These are phyloP conservation scores for Syrista parreyssii DNA, from an alignment of 2,888 invertebrate genomes.

Conservation along the genomic window DNA sequence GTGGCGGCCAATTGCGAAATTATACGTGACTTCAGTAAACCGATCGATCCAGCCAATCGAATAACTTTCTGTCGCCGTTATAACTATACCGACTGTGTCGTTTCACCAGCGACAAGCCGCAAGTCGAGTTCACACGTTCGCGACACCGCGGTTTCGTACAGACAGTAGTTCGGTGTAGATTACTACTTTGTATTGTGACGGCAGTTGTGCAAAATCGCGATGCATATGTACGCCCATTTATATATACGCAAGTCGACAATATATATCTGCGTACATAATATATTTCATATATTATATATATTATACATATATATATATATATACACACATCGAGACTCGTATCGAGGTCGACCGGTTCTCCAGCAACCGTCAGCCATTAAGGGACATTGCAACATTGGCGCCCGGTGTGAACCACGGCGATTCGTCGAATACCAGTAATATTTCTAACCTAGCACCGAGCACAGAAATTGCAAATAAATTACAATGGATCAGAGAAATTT, in stretches of 20 bases:
- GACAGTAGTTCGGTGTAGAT: neutral
- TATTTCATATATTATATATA: constrained; percentile 17
- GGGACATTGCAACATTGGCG: constrained; percentile 54
- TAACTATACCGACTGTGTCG: constrained; percentile 12
- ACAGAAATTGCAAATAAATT: constrained; percentile 22
- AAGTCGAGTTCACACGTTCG: constrained; percentile 24
- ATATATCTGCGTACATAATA: constrained; percentile 18
- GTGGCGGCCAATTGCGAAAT: neutral
- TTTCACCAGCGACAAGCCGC: constrained; percentile 20
- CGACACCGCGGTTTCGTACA: neutral
- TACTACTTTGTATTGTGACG: constrained; percentile 1
- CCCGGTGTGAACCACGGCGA: constrained; percentile 16
- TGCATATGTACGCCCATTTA: constrained; percentile 25
- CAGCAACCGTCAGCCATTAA: constrained; percentile 60
- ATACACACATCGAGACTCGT: constrained; percentile 49
- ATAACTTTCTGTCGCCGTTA: too few species aligned
- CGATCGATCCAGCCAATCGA: too few species aligned
- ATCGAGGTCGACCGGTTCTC: constrained; percentile 64
- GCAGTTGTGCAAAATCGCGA: constrained; percentile 36
- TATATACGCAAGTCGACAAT: too few species aligned
- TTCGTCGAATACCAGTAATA: neutral
- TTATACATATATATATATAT: constrained; percentile 40
- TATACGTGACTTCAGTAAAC: too few species aligned
- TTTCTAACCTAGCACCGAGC: neutral
- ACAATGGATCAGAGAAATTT: neutral